Percentiles rank a stretch among this genome's conserved stretches.
Conservation (phyloP, 2,888 invertebrate genomes). For the Drosophila paracracens region DNA sequence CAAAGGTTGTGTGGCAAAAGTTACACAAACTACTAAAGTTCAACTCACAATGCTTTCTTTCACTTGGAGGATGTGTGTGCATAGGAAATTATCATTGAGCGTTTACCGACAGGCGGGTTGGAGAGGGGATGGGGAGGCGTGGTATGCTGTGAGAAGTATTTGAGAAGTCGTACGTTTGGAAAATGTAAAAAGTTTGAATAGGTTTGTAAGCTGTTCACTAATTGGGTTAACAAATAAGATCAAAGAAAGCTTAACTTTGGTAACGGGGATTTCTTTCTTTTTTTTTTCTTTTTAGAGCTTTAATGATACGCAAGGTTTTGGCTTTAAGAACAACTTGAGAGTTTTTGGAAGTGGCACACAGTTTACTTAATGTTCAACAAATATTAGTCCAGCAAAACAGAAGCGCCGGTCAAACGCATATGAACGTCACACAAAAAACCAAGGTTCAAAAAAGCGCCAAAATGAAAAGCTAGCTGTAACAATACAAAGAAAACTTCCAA, state of each 20-base stretch:
- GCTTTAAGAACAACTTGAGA: not conserved
- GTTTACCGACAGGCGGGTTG: not conserved
- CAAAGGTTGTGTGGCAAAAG: constrained; percentile 35
- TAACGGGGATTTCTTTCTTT: not conserved
- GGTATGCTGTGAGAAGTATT: not conserved
- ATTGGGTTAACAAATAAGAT: constrained; percentile 32
- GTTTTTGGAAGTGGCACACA: not conserved
- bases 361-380: not conserved
- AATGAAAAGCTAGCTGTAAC: not conserved
- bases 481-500: not conserved
- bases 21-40: constrained; percentile 44
- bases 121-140: too few relatives aligned
- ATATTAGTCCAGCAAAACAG: not conserved
- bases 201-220: constrained; percentile 32
- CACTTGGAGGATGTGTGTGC: constrained; percentile 16
- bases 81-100: constrained; percentile 31
- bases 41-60: constrained; percentile 14
- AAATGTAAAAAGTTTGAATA: constrained; percentile 23
- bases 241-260: constrained; percentile 15
- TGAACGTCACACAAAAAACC: not conserved
- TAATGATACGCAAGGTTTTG: not conserved
- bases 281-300: not conserved
- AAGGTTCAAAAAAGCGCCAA: not conserved
- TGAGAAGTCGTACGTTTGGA: constrained; percentile 3
- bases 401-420: not conserved